These are phyloP conservation scores for Drosophila gunungcola DNA, from an alignment of 1,140 invertebrate genomes.

Conservation along the genomic window DNA sequence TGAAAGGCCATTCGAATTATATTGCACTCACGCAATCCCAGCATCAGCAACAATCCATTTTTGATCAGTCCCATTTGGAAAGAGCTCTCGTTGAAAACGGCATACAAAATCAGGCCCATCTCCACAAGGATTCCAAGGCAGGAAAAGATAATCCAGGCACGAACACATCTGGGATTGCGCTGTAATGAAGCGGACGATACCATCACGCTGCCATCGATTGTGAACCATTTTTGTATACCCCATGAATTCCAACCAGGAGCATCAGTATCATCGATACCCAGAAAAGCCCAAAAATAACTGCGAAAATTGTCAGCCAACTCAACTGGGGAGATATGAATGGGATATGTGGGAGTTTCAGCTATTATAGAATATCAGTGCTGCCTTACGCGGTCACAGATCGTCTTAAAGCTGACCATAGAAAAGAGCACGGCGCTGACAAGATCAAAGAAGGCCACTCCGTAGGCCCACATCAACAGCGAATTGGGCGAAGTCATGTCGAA, in stretches of 20 bases:
- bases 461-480: conserved; percentile 45
- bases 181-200: conserved; percentile 5
- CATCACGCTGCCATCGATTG: background rate
- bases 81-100: conserved; percentile 24
- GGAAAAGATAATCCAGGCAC: conserved; percentile 61
- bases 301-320: conserved; percentile 62
- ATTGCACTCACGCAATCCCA: conserved; percentile 35
- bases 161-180: conserved; percentile 35
- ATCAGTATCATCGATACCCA: conserved; percentile 54
- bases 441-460: conserved; percentile 57
- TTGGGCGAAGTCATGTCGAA: background rate
- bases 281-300: conserved; percentile 45
- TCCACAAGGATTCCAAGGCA: conserved; percentile 49
- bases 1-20: background rate
- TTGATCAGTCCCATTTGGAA: conserved; percentile 34
- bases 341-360: background rate
- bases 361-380: accelerated
- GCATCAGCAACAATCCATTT: conserved; percentile 25
- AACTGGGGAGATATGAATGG: conserved; percentile 4
- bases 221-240: conserved; percentile 31
- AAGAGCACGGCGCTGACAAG: conserved; percentile 47
- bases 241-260: conserved; percentile 55
- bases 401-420: conserved; percentile 19
- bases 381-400: conserved; percentile 44
- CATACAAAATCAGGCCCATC: conserved; percentile 42